phyloP scores from a whole-genome alignment of 2,888 invertebrate genomes.

The Dryococelus australis region DNA sequence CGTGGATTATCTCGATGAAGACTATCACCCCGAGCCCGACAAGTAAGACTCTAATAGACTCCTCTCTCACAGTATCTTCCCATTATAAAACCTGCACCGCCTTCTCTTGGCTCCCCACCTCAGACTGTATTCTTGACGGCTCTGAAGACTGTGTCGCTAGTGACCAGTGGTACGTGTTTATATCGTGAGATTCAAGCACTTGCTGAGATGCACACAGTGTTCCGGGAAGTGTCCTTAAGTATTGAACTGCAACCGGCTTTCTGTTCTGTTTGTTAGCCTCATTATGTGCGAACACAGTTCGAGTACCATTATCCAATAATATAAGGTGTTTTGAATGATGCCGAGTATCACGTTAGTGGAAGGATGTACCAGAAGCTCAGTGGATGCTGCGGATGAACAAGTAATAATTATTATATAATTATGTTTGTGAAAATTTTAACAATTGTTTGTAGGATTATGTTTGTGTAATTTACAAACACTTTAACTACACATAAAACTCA shows the following conservation, averaged over 20 bases:
- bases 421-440: neutral
- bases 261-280: no score
- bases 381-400: neutral
- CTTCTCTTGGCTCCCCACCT: neutral
- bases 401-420: neutral
- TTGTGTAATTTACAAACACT: neutral
- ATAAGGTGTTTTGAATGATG: neutral
- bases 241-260: neutral
- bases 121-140: neutral
- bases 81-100: neutral
- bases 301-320: neutral
- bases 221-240: neutral
- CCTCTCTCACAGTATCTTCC: constrained; percentile 16
- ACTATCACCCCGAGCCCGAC: constrained; percentile 77
- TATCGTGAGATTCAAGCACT: neutral
- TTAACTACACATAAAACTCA: neutral
- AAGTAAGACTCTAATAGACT: constrained; percentile 61
- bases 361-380: neutral
- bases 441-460: neutral
- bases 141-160: neutral
- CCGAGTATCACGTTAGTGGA: neutral
- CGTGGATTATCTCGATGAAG: constrained; percentile 70
- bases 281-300: neutral
- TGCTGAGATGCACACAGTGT: neutral
- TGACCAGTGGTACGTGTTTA: constrained; percentile 1